A percentile compares a stretch with the other conserved stretches of the same genome.
Evolutionary conservation across 2,888 invertebrate species (phyloP).

Genomic region (Phyto melanocephala): DNA sequence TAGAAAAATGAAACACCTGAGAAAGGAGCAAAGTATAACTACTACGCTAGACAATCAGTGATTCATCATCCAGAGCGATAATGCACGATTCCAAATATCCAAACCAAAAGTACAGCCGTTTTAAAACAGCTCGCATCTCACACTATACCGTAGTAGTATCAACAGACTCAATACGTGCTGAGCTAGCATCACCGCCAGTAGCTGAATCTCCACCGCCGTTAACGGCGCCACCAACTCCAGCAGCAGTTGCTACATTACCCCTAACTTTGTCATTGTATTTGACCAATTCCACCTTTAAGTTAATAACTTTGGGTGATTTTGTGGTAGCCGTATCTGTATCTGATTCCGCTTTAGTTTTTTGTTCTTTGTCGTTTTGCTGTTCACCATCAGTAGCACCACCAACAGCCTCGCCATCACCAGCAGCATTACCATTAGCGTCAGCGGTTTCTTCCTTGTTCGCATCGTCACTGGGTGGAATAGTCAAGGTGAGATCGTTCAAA

Average conservation of each 20-base stretch:
- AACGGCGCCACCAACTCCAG: constrained; percentile 65
- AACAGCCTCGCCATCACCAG: constrained; percentile 58
- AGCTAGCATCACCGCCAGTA: constrained; percentile 69
- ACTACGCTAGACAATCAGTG: constrained; percentile 55
- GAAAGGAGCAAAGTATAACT: constrained; percentile 27
- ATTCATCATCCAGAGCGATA: constrained; percentile 60
- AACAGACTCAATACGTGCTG: constrained; percentile 76
- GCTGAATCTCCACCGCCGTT: constrained; percentile 65
- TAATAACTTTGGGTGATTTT: constrained; percentile 66
- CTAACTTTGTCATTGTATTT: constrained; percentile 72
- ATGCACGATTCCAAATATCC: constrained; percentile 74
- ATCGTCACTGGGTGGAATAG: constrained; percentile 69
- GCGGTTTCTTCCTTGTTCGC: constrained; percentile 26
- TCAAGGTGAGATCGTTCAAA: constrained; percentile 76
- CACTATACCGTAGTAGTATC: constrained; percentile 79
- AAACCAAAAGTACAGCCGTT: constrained; percentile 77
- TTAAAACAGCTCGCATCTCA: constrained; percentile 75
- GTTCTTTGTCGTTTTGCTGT: constrained; percentile 61
- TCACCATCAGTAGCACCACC: no score
- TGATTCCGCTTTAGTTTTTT: constrained; percentile 27
- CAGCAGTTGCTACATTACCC: constrained; percentile 52
- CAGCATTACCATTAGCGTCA: constrained; percentile 52
- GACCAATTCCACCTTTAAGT: constrained; percentile 75
- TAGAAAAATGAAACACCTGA: constrained; percentile 36
- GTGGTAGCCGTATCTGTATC: not conserved